A percentile compares a stretch with the other conserved stretches of the same genome.
Evolutionary conservation across 1,140 invertebrate species (phyloP).

Genomic region (Macrocentrus cingulum): DNA sequence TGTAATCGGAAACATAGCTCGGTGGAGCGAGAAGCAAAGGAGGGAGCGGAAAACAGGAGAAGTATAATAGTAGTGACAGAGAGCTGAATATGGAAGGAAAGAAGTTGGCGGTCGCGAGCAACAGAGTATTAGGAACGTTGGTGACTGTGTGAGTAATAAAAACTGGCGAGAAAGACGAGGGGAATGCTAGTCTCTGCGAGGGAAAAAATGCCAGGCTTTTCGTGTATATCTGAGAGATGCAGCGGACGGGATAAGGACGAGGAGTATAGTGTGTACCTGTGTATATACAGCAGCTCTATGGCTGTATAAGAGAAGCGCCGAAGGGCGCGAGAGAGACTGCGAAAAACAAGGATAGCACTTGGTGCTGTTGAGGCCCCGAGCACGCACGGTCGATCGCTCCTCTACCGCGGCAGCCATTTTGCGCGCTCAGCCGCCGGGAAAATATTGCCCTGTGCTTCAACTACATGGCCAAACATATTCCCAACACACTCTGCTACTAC

Average conservation of each 20-base stretch:
- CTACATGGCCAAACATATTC: slow-evolving; percentile 16
- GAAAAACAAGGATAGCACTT: slow-evolving; percentile 22
- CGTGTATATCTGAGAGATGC: too few relatives aligned
- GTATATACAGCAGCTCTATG: not conserved
- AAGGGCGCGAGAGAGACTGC: not conserved
- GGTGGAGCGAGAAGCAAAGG: slow-evolving; percentile 13
- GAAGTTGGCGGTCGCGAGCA: not conserved
- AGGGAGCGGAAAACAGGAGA: slow-evolving; percentile 5
- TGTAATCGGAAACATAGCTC: slow-evolving; percentile 17
- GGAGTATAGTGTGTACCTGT: not conserved
- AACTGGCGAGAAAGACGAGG: not conserved
- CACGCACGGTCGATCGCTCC: slow-evolving; percentile 50
- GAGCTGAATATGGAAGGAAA: slow-evolving; percentile 9
- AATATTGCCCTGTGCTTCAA: slow-evolving; percentile 45
- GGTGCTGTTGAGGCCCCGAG: slow-evolving; percentile 20
- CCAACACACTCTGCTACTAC: not conserved
- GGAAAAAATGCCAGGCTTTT: not conserved
- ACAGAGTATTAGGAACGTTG: not conserved
- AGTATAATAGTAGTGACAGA: not conserved
- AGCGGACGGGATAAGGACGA: slow-evolving; percentile 4
- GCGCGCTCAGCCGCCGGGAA: slow-evolving; percentile 45
- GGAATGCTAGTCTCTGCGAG: not conserved
- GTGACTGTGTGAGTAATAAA: not conserved
- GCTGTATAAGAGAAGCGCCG: slow-evolving; percentile 3
- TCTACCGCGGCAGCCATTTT: slow-evolving; percentile 49